Conservation (phyloP, 2,797 vertebrate genomes). For the Toxotes lorentzi region DNA sequence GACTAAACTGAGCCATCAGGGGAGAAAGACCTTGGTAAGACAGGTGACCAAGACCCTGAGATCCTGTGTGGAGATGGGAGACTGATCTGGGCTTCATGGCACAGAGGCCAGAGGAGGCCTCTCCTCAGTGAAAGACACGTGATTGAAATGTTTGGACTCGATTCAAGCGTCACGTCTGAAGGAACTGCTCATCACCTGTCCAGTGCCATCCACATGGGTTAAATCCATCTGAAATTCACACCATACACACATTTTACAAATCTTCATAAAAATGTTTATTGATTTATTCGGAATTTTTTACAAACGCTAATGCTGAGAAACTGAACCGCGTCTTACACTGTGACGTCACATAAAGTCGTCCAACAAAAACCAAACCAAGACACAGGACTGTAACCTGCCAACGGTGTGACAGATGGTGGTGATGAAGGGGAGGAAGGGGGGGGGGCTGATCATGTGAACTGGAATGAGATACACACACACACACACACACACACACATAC, state of each 20-base stretch:
- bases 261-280: conserved; percentile 78
- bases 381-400: conserved; percentile 59
- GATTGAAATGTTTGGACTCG: no score
- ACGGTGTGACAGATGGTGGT: conserved; percentile 55
- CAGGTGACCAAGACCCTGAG: no score
- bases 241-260: conserved; percentile 71
- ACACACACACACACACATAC: conserved; percentile 16
- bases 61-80: no score
- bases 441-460: conserved; percentile 50
- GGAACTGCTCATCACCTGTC: no score
- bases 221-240: no score
- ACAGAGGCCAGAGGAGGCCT: no score
- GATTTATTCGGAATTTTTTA: conserved; percentile 67
- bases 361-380: conserved; percentile 27
- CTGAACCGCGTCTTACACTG: conserved; percentile 65
- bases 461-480: conserved; percentile 65
- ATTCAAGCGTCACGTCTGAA: no score
- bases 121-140: no score
- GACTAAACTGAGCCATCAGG: no score
- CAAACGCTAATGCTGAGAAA: conserved; percentile 73
- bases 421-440: conserved; percentile 9
- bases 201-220: no score
- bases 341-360: conserved; percentile 58
- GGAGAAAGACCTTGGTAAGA: no score
- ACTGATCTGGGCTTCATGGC: no score